These are phyloP conservation scores for Leptodactylus fuscus DNA, from an alignment of 2,113 vertebrate genomes.

Conservation along the genomic window DNA sequence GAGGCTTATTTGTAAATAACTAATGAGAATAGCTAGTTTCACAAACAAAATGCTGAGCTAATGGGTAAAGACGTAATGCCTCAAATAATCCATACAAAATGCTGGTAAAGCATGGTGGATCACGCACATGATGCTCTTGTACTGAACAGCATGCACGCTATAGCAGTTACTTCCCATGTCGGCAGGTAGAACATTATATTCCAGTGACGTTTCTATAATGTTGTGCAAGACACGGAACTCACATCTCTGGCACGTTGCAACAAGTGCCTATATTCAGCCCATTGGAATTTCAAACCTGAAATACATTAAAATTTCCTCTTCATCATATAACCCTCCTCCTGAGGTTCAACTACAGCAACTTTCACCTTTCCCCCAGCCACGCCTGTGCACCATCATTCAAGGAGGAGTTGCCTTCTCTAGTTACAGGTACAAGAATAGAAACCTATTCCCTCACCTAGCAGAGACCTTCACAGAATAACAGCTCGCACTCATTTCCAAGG, in stretches of 20 bases:
- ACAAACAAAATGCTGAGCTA: too few species aligned
- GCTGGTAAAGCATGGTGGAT: background rate
- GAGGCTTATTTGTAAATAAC: too few species aligned
- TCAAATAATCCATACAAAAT: too few species aligned
- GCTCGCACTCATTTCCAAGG: background rate
- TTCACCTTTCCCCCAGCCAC: conserved; percentile 38
- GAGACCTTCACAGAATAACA: background rate
- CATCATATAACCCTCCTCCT: background rate
- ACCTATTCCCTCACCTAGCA: conserved; percentile 15
- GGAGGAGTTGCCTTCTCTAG: background rate
- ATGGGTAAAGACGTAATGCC: too few species aligned
- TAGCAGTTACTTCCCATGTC: background rate
- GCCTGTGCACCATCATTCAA: conserved; percentile 27
- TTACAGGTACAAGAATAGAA: conserved; percentile 20
- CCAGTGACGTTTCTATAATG: background rate
- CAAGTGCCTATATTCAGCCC: background rate
- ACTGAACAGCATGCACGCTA: background rate
- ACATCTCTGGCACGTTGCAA: background rate
- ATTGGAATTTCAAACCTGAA: background rate
- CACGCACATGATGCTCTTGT: too few species aligned
- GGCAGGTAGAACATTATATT: background rate
- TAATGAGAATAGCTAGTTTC: too few species aligned
- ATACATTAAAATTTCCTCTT: background rate
- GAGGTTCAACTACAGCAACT: background rate
- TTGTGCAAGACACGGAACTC: background rate